These are phyloP conservation scores for Drosophila testacea DNA, from an alignment of 2,888 invertebrate species.

Conservation along the genomic window DNA sequence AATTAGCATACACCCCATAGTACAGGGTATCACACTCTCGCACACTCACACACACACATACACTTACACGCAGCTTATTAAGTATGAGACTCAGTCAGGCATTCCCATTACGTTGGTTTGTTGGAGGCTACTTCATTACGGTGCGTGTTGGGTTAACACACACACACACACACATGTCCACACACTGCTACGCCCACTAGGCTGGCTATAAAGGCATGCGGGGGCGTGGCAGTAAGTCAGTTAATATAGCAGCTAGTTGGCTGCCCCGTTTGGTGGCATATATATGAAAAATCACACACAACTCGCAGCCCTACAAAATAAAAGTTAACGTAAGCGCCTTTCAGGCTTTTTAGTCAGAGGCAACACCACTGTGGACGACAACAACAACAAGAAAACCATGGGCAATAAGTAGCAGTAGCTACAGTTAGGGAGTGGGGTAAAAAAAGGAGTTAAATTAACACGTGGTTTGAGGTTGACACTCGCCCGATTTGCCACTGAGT, in stretches of 20 bases:
- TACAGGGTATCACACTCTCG: slow-evolving; percentile 19
- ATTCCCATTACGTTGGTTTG: slow-evolving; percentile 66
- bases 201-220: slow-evolving; percentile 46
- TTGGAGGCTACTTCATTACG: slow-evolving; percentile 76
- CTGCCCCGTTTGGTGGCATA: slow-evolving; percentile 57
- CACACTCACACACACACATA: slow-evolving; percentile 13
- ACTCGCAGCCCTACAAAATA: slow-evolving; percentile 67
- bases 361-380: slow-evolving; percentile 32
- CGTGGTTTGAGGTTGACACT: slow-evolving; percentile 77
- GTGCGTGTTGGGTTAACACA: slow-evolving; percentile 71
- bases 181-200: slow-evolving; percentile 28
- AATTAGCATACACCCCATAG: too few species aligned
- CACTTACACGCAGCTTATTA: slow-evolving; percentile 62
- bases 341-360: slow-evolving; percentile 73
- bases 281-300: slow-evolving; percentile 44
- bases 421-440: slow-evolving; percentile 21
- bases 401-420: slow-evolving; percentile 51
- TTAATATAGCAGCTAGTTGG: slow-evolving; percentile 78
- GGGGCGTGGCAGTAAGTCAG: slow-evolving; percentile 73
- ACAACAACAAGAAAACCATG: slow-evolving; percentile 36
- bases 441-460: slow-evolving; percentile 77
- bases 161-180: slow-evolving; percentile 38
- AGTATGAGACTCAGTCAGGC: slow-evolving; percentile 76
- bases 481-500: slow-evolving; percentile 70
- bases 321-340: slow-evolving; percentile 73